Base-by-base conservation (phyloP, 2,797 vertebrate genomes). In the Pelodytes ibericus region DNA sequence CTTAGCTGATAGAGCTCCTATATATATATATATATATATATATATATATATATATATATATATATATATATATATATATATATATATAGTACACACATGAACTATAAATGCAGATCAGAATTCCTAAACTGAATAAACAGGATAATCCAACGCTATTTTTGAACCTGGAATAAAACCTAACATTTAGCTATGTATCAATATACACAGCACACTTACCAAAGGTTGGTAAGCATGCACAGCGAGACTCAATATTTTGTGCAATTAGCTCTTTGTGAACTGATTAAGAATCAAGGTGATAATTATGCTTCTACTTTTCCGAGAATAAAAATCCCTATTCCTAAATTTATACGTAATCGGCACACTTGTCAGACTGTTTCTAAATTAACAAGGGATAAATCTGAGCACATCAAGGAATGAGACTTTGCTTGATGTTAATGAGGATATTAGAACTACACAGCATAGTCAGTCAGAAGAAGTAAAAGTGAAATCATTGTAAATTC, bases 361-460 rank as follows among this genome's bases (percentile, higher is more conserved):
- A 69, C 57, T 53, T 75, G 56, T 69, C 73, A 68, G 56, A 39
- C 51, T 68, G 41, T 61, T 68, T 61, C 39, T 36, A 39, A 61
- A 75, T 75, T 61, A 68, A 36, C 64, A 68, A 49, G 59, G 18
- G 68, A 41, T 20, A 60, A 51, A 61, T 39, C 20, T 6, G 61
- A 26, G 30, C 26, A 15, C 24, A 18, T 51, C 20, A 67, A 60
- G 41, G n/a, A 66, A 56, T 53, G 51, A 67, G 67, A 53, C 59
- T 47, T 64, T 31, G 59, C 53, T 59, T 66, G 63, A 66, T 73
- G 62, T 56, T 74, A 66, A 67, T 66, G 72, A 66, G 62, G 20
- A 65, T 13, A 31, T 41, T n/a, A 41, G 62, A 64, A 70, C 56
- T 36, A 20, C 22, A 16, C 65, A n/a, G n/a, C n/a, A n/a, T n/a